A percentile compares a stretch with the other conserved stretches of the same genome.
phyloP scores from a whole-genome alignment of 2,113 vertebrate genomes.

The Nycticryphes semicollaris region DNA sequence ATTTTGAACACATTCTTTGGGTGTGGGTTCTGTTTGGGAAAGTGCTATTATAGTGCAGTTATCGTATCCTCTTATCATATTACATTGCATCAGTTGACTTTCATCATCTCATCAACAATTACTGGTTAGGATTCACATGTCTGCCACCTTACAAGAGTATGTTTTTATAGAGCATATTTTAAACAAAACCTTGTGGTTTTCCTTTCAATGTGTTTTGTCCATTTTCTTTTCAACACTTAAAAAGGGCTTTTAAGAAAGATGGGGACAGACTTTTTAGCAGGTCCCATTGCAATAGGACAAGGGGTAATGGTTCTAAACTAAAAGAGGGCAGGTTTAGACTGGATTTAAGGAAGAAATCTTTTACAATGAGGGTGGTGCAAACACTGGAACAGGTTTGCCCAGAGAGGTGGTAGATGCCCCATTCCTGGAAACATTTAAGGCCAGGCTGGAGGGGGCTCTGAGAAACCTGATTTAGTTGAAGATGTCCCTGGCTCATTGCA shows the following conservation, averaged over 20 bases:
- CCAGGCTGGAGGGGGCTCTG: background rate
- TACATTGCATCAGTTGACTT: background rate
- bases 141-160: background rate
- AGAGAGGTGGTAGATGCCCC: background rate
- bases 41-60: background rate
- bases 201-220: background rate
- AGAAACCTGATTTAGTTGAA: background rate
- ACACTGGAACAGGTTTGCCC: background rate
- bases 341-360: background rate
- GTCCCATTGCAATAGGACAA: no score
- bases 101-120: background rate
- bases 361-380: background rate
- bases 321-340: background rate
- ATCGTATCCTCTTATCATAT: background rate
- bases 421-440: background rate
- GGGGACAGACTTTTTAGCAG: background rate
- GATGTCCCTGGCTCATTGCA: background rate
- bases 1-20: background rate
- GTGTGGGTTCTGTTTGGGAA: background rate
- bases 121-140: background rate
- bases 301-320: background rate
- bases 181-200: background rate
- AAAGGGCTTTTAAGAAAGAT: background rate
- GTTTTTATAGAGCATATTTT: background rate
- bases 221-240: background rate